Evolutionary conservation across 2,113 vertebrate genomes (phyloP).

Genomic region (Brienomyrus longianalis): DNA sequence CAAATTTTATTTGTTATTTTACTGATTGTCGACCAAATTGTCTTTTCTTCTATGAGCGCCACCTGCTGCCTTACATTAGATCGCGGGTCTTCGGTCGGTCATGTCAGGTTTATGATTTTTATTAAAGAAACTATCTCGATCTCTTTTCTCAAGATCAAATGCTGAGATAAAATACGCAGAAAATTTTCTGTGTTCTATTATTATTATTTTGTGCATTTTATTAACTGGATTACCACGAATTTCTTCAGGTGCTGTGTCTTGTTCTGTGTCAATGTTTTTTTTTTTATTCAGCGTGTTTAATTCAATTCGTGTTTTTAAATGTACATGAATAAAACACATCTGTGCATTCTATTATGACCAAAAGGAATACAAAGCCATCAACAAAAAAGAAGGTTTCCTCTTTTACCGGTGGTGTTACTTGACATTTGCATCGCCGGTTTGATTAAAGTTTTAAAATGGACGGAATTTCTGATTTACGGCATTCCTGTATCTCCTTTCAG

Average conservation of each 20-base stretch:
- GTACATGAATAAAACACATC: conserved; percentile 22
- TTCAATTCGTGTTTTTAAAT: background rate
- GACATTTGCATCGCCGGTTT: background rate
- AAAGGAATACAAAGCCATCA: conserved; percentile 63
- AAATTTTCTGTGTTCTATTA: background rate
- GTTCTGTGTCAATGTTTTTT: background rate
- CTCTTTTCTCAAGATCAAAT: background rate
- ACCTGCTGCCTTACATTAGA: conserved; percentile 6
- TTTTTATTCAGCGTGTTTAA: conserved; percentile 9
- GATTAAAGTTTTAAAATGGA: background rate
- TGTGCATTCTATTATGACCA: conserved; percentile 41
- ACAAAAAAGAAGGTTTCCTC: conserved; percentile 34
- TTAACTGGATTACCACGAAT: background rate
- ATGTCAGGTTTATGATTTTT: background rate
- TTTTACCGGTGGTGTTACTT: background rate
- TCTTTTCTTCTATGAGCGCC: background rate
- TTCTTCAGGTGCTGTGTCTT: background rate
- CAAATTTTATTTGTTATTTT: background rate
- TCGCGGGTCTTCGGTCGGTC: background rate
- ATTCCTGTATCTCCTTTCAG: background rate
- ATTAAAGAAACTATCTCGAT: background rate
- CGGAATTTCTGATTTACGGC: background rate
- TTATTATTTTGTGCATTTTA: background rate
- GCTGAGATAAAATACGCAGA: background rate
- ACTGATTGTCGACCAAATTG: background rate